Evolutionary conservation across 2,797 vertebrate species (phyloP).

Genomic region (Danio tinwini): DNA sequence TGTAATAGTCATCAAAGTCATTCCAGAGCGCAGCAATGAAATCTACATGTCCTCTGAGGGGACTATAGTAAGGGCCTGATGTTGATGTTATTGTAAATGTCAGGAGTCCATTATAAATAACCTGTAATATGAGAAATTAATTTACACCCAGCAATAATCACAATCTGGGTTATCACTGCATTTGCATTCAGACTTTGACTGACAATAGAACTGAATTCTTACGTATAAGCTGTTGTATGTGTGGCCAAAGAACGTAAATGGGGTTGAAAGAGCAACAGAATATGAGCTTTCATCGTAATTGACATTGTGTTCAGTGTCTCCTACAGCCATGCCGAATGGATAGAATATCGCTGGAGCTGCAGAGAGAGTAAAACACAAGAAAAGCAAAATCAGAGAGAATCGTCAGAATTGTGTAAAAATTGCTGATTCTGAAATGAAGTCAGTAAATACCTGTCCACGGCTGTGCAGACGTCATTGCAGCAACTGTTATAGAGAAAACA

Average conservation of each 20-base stretch:
- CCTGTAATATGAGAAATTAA: neutral
- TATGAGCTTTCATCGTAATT: too few species aligned
- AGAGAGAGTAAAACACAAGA: neutral
- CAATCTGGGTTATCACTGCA: neutral
- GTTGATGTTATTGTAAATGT: neutral
- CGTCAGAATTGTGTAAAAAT: neutral
- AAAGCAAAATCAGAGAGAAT: neutral
- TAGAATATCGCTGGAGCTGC: neutral
- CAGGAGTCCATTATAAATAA: constrained; percentile 25
- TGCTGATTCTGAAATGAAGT: neutral
- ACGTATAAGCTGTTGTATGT: neutral
- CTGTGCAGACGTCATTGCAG: neutral
- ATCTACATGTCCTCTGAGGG: neutral
- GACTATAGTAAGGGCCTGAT: rapidly evolving
- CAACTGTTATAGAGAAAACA: too few species aligned
- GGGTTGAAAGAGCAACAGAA: neutral
- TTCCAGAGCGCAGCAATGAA: constrained; percentile 18
- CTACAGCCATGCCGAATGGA: neutral
- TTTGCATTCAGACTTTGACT: neutral
- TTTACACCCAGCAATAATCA: neutral
- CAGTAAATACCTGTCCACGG: neutral
- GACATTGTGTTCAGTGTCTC: neutral
- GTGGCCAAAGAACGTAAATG: neutral
- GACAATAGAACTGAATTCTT: neutral
- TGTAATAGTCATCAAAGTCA: neutral